Evolutionary conservation across 1,140 invertebrate species (phyloP).

Genomic region (Argopecten irradians): DNA sequence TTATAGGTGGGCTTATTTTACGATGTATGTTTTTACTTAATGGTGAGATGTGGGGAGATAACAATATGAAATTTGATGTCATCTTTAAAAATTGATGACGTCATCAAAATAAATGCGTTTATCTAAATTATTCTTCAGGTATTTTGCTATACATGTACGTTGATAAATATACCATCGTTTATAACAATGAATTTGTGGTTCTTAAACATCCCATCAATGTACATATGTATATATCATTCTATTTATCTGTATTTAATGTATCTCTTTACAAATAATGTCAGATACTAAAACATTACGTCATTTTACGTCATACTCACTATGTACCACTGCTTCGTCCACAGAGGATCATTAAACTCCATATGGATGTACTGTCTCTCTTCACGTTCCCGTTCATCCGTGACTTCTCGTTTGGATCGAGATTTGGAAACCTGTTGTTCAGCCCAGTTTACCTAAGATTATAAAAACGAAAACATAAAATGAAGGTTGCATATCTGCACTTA

Average conservation of each 20-base stretch:
- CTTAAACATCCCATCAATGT: background rate
- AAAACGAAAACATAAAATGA: too few species aligned
- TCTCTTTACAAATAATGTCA: too few species aligned
- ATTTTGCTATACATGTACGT: background rate
- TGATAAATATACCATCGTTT: background rate
- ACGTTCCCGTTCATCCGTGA: background rate
- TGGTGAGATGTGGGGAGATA: too few species aligned
- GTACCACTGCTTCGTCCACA: conserved; percentile 98
- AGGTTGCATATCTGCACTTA: too few species aligned
- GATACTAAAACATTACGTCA: too few species aligned
- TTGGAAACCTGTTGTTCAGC: conserved; percentile 76
- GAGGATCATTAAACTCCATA: conserved; percentile 88
- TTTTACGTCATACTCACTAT: conserved; percentile 84
- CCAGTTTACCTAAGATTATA: conserved; percentile 75
- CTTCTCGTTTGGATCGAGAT: conserved; percentile 72
- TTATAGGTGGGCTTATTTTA: too few species aligned
- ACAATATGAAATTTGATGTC: too few species aligned
- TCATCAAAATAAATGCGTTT: too few species aligned
- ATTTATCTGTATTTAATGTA: too few species aligned
- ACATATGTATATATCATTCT: too few species aligned
- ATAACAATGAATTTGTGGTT: background rate
- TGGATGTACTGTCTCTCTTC: conserved; percentile 32
- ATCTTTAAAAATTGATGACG: too few species aligned
- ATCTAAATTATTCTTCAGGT: background rate
- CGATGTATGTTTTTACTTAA: too few species aligned